Conservation (phyloP, 2,888 invertebrate genomes). For the Acrocera orbiculus region DNA sequence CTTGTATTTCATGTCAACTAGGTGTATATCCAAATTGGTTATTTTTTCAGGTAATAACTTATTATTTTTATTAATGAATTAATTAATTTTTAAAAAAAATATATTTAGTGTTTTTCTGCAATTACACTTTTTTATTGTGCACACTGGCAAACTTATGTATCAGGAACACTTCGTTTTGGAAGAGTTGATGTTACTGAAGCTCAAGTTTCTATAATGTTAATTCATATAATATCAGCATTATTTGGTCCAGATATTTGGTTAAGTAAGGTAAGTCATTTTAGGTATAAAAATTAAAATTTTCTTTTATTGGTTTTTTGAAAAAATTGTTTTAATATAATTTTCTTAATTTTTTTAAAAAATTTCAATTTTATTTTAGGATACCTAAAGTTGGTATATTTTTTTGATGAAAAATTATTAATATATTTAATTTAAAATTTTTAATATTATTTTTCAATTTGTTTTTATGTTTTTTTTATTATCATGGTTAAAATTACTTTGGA, state of each 20-base stretch:
- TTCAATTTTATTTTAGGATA: too few relatives aligned
- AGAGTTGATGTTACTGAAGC: conserved; percentile 96
- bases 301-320: not conserved
- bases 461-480: conserved; percentile 9
- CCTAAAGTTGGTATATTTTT: too few relatives aligned
- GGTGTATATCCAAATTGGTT: conserved; percentile 87
- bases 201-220: conserved; percentile 78
- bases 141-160: conserved; percentile 99
- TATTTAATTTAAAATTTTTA: not conserved
- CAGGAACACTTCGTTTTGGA: conserved; percentile 80
- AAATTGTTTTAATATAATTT: too few relatives aligned
- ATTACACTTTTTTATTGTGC: conserved; percentile 95
- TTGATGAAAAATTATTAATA: not conserved
- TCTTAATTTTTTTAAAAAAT: too few relatives aligned
- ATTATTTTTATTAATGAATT: not conserved
- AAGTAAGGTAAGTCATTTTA: conserved; percentile 44
- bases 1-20: conserved; percentile 81
- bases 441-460: conserved; percentile 2
- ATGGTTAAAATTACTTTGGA: not conserved
- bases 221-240: conserved; percentile 71
- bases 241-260: conserved; percentile 83
- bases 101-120: conserved; percentile 83
- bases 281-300: too few relatives aligned
- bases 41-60: conserved; percentile 57
- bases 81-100: not conserved